phyloP scores from a whole-genome alignment of 1,140 invertebrate genomes.

The Psix sp. region DNA sequence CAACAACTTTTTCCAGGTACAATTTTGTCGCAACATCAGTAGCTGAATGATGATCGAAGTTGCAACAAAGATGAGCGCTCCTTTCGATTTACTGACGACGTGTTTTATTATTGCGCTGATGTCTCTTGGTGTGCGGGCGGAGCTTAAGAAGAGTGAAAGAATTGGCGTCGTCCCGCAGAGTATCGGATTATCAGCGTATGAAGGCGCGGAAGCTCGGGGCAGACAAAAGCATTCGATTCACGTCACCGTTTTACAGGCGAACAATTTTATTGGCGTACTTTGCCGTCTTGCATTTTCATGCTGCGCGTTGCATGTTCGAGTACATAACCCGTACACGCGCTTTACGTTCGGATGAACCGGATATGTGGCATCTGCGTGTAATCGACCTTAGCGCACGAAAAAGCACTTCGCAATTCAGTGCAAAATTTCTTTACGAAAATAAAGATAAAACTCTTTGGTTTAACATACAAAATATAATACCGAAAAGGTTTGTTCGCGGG shows the following conservation, averaged over 20 bases:
- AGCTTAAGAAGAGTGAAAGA: slow-evolving; percentile 39
- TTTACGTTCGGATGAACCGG: slow-evolving; percentile 49
- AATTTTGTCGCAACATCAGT: slow-evolving; percentile 41
- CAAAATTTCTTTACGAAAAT: slow-evolving; percentile 14
- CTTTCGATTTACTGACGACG: slow-evolving; percentile 48
- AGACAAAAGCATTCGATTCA: slow-evolving; percentile 72
- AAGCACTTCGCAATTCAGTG: slow-evolving; percentile 54
- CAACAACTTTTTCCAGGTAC: slow-evolving; percentile 50
- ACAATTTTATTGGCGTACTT: slow-evolving; percentile 74
- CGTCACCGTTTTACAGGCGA: slow-evolving; percentile 73
- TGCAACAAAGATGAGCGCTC: slow-evolving; percentile 32
- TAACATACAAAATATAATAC: too few relatives aligned
- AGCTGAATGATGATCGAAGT: slow-evolving; percentile 49
- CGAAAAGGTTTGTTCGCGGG: too few relatives aligned
- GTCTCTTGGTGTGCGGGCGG: slow-evolving; percentile 26
- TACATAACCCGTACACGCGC: slow-evolving; percentile 55
- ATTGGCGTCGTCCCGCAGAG: slow-evolving; percentile 61
- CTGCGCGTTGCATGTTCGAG: slow-evolving; percentile 62
- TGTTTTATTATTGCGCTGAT: slow-evolving; percentile 57
- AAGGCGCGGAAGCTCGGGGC: slow-evolving; percentile 30
- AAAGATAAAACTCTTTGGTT: slow-evolving; percentile 22
- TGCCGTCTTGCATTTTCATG: slow-evolving; percentile 73
- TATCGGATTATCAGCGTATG: slow-evolving; percentile 73
- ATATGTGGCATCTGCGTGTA: slow-evolving; percentile 52
- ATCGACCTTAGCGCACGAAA: slow-evolving; percentile 54